Percentiles rank a stretch among this genome's conserved stretches.
Evolutionary conservation across 2,888 invertebrate species (phyloP).

Genomic region (Chrysolina oricalcia): DNA sequence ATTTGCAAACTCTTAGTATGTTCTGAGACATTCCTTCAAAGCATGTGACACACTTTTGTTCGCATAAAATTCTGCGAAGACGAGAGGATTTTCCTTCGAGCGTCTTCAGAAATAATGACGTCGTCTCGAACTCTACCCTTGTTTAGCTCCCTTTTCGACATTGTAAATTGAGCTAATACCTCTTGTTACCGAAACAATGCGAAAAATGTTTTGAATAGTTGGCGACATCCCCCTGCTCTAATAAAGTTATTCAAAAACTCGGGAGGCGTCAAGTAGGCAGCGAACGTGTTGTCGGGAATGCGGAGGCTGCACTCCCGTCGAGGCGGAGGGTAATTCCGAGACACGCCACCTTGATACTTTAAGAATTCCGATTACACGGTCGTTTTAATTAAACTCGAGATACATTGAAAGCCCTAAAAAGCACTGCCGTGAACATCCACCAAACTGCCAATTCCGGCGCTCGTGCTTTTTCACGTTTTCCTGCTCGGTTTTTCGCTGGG

Average conservation of each 20-base stretch:
- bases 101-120: neutral
- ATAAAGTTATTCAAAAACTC: conserved; percentile 43
- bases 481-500: neutral
- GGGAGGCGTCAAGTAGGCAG: conserved; percentile 49
- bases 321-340: conserved; percentile 26
- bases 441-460: conserved; percentile 18
- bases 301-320: conserved; percentile 39
- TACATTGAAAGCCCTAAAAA: conserved; percentile 52
- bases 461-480: conserved; percentile 13
- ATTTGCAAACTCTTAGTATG: too few species aligned
- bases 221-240: conserved; percentile 14
- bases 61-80: too few species aligned
- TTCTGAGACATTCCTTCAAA: too few species aligned
- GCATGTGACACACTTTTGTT: neutral
- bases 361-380: conserved; percentile 55
- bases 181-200: conserved; percentile 33
- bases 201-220: conserved; percentile 33
- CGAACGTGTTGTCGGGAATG: conserved; percentile 53
- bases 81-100: neutral
- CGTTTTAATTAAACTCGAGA: conserved; percentile 58
- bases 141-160: neutral
- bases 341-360: conserved; percentile 43
- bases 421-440: conserved; percentile 52
- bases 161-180: conserved; percentile 25
- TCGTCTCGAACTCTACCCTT: neutral